These are phyloP conservation scores for Mythimna pallens DNA, from an alignment of 2,888 invertebrate genomes.

Conservation along the genomic window DNA sequence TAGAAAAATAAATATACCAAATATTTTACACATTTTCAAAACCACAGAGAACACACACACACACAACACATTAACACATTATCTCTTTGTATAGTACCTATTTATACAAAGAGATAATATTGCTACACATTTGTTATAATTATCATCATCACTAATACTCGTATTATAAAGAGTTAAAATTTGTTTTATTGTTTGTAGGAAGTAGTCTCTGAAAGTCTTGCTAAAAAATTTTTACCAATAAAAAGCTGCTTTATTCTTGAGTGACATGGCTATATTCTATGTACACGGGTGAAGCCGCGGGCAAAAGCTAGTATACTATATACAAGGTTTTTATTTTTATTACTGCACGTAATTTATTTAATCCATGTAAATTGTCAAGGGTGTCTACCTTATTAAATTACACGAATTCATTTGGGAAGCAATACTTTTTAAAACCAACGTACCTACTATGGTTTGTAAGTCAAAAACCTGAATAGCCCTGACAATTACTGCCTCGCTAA, in stretches of 20 bases:
- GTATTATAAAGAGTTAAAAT: too few relatives aligned
- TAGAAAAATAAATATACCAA: not conserved
- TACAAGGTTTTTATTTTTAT: not conserved
- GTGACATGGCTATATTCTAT: too few relatives aligned
- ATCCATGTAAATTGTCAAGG: too few relatives aligned
- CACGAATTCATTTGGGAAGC: not conserved
- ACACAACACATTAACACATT: too few relatives aligned
- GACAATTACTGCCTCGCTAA: not conserved
- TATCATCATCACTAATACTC: not conserved
- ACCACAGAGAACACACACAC: not conserved
- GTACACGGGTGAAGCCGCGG: too few relatives aligned
- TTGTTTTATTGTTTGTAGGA: too few relatives aligned
- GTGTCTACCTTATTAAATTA: not conserved
- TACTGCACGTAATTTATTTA: too few relatives aligned
- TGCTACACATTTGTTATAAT: not conserved
- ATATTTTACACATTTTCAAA: not conserved
- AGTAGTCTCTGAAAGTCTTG: too few relatives aligned
- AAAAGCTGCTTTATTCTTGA: too few relatives aligned
- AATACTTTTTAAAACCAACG: not conserved
- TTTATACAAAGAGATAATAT: too few relatives aligned
- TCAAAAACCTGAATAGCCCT: constrained; percentile 10
- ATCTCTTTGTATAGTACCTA: not conserved
- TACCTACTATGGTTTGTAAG: not conserved
- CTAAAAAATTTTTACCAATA: too few relatives aligned
- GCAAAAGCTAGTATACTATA: not conserved